Evolutionary conservation across 2,113 vertebrate genomes (phyloP).

Genomic region (Lanius collurio): DNA sequence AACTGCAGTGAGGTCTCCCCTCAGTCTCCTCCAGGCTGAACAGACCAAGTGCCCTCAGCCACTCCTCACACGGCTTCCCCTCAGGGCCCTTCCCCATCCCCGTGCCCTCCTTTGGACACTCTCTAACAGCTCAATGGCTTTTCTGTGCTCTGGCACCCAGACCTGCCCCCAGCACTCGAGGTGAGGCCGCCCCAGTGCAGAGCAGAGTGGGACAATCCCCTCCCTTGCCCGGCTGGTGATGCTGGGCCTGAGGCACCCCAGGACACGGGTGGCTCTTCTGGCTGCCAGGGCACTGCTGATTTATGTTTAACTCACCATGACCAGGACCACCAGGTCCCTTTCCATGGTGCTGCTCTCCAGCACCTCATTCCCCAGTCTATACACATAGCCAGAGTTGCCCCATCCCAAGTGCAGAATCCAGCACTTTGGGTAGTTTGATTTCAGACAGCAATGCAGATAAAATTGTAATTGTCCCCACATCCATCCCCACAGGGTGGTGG

Average conservation of each 20-base stretch:
- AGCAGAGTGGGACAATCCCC: neutral
- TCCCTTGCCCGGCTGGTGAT: accelerated
- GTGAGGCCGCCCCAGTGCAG: accelerated
- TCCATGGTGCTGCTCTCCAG: accelerated
- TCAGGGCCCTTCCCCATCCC: neutral
- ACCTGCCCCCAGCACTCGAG: neutral
- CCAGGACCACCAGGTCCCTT: neutral
- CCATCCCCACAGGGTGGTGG: neutral
- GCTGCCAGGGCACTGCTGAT: neutral
- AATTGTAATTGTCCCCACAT: neutral
- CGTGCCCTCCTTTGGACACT: neutral
- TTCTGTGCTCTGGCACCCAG: neutral
- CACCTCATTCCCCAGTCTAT: neutral
- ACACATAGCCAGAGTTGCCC: neutral
- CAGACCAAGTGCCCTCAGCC: neutral
- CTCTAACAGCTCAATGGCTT: neutral
- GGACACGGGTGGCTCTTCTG: accelerated
- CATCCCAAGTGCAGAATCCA: neutral
- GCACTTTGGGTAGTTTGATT: neutral
- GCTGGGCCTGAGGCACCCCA: neutral
- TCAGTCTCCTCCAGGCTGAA: neutral
- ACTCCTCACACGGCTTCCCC: neutral
- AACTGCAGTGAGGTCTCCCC: neutral
- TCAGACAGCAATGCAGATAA: neutral
- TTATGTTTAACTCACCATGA: accelerated